Conservation (phyloP, 1,140 invertebrate genomes). For the Aplysia californica region DNA sequence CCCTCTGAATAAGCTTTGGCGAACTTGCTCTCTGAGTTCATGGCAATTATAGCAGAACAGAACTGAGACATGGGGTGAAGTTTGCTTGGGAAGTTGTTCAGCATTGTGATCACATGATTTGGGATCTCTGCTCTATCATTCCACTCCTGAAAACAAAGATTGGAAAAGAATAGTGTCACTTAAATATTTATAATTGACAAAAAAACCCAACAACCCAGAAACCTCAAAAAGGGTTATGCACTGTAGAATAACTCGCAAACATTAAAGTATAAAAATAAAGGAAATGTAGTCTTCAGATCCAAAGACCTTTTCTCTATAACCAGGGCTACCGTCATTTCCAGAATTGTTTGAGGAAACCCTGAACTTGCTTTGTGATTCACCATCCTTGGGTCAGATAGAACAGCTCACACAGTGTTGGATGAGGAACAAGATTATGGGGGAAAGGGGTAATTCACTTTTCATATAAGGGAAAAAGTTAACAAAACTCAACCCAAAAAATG, state of each 20-base stretch:
- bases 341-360: too few species aligned
- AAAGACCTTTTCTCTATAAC: too few species aligned
- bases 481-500: too few species aligned
- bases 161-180: too few species aligned
- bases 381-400: too few species aligned
- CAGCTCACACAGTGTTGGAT: too few species aligned
- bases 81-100: conserved; percentile 94
- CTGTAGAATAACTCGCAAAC: neutral
- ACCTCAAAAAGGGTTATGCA: neutral
- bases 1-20: conserved; percentile 90
- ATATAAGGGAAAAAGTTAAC: too few species aligned
- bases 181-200: neutral
- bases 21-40: conserved; percentile 95
- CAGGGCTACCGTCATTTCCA: too few species aligned
- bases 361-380: too few species aligned
- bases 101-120: conserved; percentile 91
- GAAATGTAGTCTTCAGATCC: too few species aligned
- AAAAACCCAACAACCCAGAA: neutral
- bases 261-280: neutral
- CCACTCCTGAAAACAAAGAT: conserved; percentile 77
- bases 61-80: conserved; percentile 98
- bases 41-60: conserved; percentile 88
- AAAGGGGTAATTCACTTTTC: too few species aligned
- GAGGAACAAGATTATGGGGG: too few species aligned
- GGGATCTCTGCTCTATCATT: conserved; percentile 89